Conservation (phyloP, 1,140 invertebrate genomes). For the Metopolophium dirhodum region DNA sequence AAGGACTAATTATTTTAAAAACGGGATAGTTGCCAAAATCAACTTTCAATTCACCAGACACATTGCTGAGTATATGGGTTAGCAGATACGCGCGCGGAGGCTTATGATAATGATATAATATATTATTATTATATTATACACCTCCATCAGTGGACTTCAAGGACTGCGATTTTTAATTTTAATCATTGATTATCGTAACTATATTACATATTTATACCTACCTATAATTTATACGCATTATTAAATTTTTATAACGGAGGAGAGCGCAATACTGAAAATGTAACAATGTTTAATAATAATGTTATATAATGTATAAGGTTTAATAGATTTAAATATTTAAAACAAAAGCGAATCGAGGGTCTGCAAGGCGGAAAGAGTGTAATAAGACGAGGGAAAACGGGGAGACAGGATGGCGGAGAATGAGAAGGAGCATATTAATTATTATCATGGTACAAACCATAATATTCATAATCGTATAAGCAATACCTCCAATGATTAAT, state of each 20-base stretch:
- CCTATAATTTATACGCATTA: background rate
- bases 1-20: constrained; percentile 28
- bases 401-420: background rate
- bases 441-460: background rate
- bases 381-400: background rate
- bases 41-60: constrained; percentile 40
- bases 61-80: background rate
- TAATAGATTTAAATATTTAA: background rate
- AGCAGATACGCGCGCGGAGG: background rate
- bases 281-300: background rate
- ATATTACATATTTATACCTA: background rate
- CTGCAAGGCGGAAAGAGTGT: background rate
- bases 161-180: background rate
- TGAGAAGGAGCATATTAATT: background rate
- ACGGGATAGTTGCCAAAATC: constrained; percentile 50
- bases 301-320: background rate
- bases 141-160: background rate
- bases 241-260: background rate
- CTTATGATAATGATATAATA: constrained; percentile 1
- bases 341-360: background rate
- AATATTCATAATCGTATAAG: background rate
- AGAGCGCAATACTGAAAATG: background rate
- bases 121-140: background rate
- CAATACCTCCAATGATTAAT: background rate
- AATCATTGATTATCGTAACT: background rate